A percentile compares a stretch with the other conserved stretches of the same genome.
These are phyloP conservation scores for Andricus quercusramuli DNA, from an alignment of 2,888 invertebrate species.

Conservation along the genomic window DNA sequence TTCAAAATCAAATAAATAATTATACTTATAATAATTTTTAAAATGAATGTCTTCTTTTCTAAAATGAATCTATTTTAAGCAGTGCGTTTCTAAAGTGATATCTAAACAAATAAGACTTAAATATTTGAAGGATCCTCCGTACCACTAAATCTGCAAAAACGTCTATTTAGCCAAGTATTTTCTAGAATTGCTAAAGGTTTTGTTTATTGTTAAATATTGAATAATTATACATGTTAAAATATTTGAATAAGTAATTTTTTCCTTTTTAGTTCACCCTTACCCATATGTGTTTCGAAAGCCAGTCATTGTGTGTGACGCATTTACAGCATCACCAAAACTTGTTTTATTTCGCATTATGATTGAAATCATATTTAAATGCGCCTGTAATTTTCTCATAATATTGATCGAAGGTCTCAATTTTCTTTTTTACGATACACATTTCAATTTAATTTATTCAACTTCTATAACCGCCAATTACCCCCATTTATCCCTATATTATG, in stretches of 20 bases:
- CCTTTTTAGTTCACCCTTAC: neutral
- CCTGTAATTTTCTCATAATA: neutral
- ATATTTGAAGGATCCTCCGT: no score
- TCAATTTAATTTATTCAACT: conserved; percentile 4
- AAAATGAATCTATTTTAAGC: no score
- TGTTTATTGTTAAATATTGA: neutral
- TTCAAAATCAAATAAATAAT: no score
- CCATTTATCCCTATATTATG: neutral
- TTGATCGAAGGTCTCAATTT: neutral
- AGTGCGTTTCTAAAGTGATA: no score
- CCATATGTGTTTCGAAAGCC: neutral
- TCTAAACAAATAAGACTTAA: no score
- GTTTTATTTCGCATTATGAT: neutral
- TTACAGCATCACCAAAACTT: neutral
- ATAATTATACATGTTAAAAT: neutral
- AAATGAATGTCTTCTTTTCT: no score
- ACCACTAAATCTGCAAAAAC: neutral
- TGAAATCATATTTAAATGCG: neutral
- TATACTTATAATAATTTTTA: no score
- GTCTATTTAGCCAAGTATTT: neutral
- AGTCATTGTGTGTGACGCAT: conserved; percentile 11
- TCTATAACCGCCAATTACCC: neutral
- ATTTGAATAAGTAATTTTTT: neutral
- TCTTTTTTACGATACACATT: neutral
- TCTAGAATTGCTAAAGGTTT: neutral